Evolutionary conservation across 2,888 invertebrate species (phyloP).

Genomic region (Tortricodes alternella): DNA sequence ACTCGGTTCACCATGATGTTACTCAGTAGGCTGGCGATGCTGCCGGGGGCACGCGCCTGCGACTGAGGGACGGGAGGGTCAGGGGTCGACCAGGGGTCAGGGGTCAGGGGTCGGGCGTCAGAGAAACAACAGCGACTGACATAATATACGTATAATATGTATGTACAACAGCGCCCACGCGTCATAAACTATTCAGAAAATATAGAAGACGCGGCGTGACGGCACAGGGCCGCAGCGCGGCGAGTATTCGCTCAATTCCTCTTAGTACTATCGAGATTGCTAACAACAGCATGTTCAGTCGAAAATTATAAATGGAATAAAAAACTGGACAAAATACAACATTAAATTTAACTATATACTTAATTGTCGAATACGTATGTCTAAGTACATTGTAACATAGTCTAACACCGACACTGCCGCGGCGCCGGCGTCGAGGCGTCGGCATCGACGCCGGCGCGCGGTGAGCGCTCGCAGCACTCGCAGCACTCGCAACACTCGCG

Average conservation of each 20-base stretch:
- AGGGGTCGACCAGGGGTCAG: too few relatives aligned
- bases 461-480: too few relatives aligned
- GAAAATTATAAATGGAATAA: conserved; percentile 24
- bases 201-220: neutral
- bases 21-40: too few relatives aligned
- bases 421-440: neutral
- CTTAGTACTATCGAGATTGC: conserved; percentile 13
- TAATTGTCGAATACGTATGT: conserved; percentile 4
- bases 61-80: too few relatives aligned
- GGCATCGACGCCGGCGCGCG: conserved; percentile 18
- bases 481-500: too few relatives aligned
- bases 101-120: too few relatives aligned
- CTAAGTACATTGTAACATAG: conserved; percentile 23
- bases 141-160: conserved; percentile 8
- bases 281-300: conserved; percentile 17
- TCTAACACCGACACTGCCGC: conserved; percentile 9
- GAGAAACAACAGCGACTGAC: neutral
- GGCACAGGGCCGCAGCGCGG: neutral
- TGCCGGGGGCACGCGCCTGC: too few relatives aligned
- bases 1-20: too few relatives aligned
- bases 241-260: neutral
- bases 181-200: conserved; percentile 1
- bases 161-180: neutral
- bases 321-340: conserved; percentile 25
- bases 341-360: conserved; percentile 11